These are phyloP conservation scores for Crossocerus cetratus DNA, from an alignment of 2,888 invertebrate species.

Conservation along the genomic window DNA sequence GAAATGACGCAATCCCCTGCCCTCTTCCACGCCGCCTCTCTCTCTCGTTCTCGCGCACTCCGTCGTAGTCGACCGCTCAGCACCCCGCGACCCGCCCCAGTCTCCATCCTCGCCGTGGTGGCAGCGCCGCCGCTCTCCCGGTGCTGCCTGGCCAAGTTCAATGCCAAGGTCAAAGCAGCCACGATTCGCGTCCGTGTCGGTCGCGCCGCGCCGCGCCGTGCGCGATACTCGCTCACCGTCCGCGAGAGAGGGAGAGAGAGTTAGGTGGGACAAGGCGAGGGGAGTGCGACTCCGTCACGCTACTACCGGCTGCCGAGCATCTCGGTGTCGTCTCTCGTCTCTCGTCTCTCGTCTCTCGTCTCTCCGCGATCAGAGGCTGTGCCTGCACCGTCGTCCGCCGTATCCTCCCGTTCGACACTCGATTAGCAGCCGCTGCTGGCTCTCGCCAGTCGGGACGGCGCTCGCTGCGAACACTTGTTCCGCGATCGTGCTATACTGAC, in stretches of 20 bases:
- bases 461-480: not conserved
- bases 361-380: not conserved
- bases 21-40: not conserved
- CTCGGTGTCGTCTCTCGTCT: too few relatives aligned
- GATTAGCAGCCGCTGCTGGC: not conserved
- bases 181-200: conserved; percentile 69
- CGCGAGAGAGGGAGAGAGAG: too few relatives aligned
- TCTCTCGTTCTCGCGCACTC: not conserved
- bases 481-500: not conserved
- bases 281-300: too few relatives aligned
- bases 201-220: conserved; percentile 39
- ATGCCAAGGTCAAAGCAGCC: conserved; percentile 76
- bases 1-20: conserved; percentile 70
- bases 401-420: not conserved
- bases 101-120: not conserved
- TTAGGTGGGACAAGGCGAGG: too few relatives aligned
- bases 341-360: too few relatives aligned
- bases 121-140: conserved; percentile 35
- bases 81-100: not conserved
- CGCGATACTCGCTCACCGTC: conserved; percentile 61
- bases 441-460: too few relatives aligned
- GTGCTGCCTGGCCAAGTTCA: conserved; percentile 72
- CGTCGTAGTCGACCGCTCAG: conserved; percentile 1
- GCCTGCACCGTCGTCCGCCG: not conserved
- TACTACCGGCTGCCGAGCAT: too few relatives aligned